phyloP scores from a whole-genome alignment of 2,888 invertebrate species.

The Therioaphis trifolii region DNA sequence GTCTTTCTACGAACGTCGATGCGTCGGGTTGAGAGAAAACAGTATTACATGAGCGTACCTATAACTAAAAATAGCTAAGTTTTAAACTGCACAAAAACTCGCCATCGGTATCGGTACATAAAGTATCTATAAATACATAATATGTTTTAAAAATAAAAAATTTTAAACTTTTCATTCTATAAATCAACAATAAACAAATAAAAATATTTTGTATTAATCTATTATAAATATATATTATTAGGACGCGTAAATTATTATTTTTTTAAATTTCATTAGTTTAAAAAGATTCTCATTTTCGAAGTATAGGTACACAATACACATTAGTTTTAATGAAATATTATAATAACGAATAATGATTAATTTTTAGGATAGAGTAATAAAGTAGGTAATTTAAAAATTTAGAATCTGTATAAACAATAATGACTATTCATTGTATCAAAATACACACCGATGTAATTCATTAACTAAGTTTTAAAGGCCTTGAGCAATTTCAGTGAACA shows the following conservation, averaged over 20 bases:
- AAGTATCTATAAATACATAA: too few relatives aligned
- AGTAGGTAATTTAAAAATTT: background rate
- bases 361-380: background rate
- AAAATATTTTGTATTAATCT: background rate
- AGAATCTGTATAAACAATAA: conserved; percentile 25
- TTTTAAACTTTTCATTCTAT: too few relatives aligned
- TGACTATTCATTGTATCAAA: background rate
- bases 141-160: too few relatives aligned
- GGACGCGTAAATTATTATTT: background rate
- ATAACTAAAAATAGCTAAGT: background rate
- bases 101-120: too few relatives aligned
- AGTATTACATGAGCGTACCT: background rate
- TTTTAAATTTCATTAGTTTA: background rate
- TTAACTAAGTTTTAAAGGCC: conserved; percentile 30
- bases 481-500: conserved; percentile 43
- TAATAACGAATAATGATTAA: background rate
- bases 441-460: conserved; percentile 33
- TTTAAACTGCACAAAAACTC: background rate
- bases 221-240: too few relatives aligned
- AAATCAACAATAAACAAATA: background rate
- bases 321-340: background rate
- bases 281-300: too few relatives aligned
- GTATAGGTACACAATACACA: too few relatives aligned
- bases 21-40: background rate
- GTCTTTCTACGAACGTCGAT: background rate